Evolutionary conservation across 2,888 invertebrate species (phyloP).

Genomic region (Diadromus collaris): DNA sequence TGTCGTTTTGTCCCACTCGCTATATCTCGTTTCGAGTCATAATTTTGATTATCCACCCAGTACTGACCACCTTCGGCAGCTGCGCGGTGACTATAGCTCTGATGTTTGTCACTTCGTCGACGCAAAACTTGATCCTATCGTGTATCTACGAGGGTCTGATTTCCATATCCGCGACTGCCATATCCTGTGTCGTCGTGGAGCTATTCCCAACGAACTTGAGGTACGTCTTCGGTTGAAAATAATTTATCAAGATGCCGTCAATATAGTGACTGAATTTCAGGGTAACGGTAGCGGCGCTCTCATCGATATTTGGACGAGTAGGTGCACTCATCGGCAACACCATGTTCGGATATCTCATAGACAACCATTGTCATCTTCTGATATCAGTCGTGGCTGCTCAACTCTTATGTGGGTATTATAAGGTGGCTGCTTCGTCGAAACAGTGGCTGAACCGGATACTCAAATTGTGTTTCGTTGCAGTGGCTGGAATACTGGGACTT

Average conservation of each 20-base stretch:
- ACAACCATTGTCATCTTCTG: constrained; percentile 87
- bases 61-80: constrained; percentile 87
- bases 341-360: constrained; percentile 88
- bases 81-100: constrained; percentile 87
- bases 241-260: neutral
- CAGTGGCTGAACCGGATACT: neutral
- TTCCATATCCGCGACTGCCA: constrained; percentile 88
- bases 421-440: neutral
- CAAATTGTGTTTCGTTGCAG: constrained; percentile 21
- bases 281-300: constrained; percentile 89
- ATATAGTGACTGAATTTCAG: constrained; percentile 77
- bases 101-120: constrained; percentile 87
- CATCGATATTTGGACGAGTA: constrained; percentile 87
- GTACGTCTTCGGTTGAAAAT: constrained; percentile 78
- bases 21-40: neutral
- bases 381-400: constrained; percentile 79
- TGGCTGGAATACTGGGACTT: constrained; percentile 44
- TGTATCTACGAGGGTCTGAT: constrained; percentile 90
- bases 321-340: constrained; percentile 88
- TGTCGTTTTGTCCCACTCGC: neutral
- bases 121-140: constrained; percentile 87
- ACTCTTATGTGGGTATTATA: constrained; percentile 46
- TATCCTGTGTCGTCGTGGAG: constrained; percentile 90
- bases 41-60: constrained; percentile 78
- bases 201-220: constrained; percentile 90